These are phyloP conservation scores for Otus scops DNA, from an alignment of 2,797 vertebrate species.

Conservation along the genomic window DNA sequence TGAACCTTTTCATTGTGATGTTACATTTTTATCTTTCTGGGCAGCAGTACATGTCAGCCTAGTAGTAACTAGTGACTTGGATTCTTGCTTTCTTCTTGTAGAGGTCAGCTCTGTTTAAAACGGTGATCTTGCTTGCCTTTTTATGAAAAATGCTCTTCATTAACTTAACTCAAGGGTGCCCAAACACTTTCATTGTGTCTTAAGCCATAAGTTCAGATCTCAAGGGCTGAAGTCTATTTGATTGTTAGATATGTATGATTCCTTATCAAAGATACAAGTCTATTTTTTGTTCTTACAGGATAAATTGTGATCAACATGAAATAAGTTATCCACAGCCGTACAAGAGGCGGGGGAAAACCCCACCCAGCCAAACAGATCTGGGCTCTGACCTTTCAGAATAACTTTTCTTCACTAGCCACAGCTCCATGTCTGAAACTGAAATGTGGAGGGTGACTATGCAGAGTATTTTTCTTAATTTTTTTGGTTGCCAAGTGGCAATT, in stretches of 20 bases:
- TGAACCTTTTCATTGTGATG: constrained; percentile 58
- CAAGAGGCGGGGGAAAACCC: accelerated
- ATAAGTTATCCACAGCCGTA: background rate
- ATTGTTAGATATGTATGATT: constrained; percentile 46
- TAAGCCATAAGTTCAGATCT: constrained; percentile 52
- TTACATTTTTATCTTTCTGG: constrained; percentile 49
- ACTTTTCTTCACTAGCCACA: background rate
- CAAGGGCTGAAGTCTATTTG: constrained; percentile 57
- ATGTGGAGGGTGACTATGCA: background rate
- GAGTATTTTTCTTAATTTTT: background rate
- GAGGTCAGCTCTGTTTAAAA: constrained; percentile 59
- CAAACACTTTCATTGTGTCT: constrained; percentile 60
- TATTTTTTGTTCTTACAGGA: background rate
- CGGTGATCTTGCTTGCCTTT: constrained; percentile 57
- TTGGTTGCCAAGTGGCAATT: background rate
- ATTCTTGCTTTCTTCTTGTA: constrained; percentile 66
- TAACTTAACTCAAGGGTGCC: constrained; percentile 61
- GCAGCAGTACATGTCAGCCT: constrained; percentile 59
- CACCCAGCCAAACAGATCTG: background rate
- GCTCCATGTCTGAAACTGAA: background rate
- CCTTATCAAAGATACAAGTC: background rate
- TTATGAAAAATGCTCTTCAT: constrained; percentile 39
- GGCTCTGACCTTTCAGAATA: background rate
- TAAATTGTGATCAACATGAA: background rate
- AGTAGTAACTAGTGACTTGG: constrained; percentile 50